phyloP scores from a whole-genome alignment of 2,888 invertebrate genomes.

The Adelphocoris suturalis region DNA sequence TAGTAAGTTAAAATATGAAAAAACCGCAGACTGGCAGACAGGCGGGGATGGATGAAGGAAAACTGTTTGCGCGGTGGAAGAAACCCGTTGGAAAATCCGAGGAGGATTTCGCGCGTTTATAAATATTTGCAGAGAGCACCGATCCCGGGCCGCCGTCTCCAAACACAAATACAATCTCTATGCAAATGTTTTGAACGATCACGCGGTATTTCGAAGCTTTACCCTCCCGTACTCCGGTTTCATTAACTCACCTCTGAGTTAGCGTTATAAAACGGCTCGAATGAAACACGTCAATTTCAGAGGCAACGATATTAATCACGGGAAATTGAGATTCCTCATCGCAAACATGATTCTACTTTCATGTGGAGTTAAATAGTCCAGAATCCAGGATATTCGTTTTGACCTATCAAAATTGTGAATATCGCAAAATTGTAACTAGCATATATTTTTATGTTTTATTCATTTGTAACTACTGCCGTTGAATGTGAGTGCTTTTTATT shows the following conservation, averaged over 20 bases:
- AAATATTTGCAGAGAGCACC: conserved; percentile 58
- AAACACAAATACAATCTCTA: conserved; percentile 63
- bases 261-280: conserved; percentile 34
- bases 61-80: background rate
- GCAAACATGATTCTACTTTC: no score
- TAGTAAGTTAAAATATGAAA: no score
- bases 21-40: no score
- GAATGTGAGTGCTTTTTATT: no score
- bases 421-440: no score
- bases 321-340: background rate
- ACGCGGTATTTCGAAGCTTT: conserved; percentile 15
- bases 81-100: conserved; percentile 36
- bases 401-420: no score
- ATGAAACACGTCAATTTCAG: background rate
- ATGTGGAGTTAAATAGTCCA: no score
- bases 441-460: no score
- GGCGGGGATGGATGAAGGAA: background rate
- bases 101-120: conserved; percentile 37
- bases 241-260: conserved; percentile 30
- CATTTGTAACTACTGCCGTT: no score
- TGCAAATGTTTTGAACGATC: conserved; percentile 65
- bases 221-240: conserved; percentile 16
- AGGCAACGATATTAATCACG: background rate
- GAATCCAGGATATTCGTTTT: no score
- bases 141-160: conserved; percentile 11